These are phyloP conservation scores for Gorsachius magnificus DNA, from an alignment of 2,797 vertebrate species.

Conservation along the genomic window DNA sequence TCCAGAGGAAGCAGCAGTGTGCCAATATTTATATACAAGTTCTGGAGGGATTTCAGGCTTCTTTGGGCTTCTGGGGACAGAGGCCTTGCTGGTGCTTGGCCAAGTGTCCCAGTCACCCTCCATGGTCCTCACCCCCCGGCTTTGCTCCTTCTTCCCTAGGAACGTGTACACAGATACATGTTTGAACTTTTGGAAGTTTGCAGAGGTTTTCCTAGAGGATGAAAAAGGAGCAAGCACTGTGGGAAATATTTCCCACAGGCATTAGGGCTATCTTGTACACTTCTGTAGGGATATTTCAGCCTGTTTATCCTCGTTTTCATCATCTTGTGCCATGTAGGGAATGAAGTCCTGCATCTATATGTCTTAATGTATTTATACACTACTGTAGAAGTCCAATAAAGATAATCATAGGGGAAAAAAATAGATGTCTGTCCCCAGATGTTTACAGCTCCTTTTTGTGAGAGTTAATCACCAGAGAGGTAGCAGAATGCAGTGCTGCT, in stretches of 20 bases:
- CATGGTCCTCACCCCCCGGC: no score
- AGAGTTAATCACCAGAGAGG: neutral
- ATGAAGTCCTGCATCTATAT: neutral
- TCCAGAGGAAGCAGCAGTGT: no score
- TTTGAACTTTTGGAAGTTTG: neutral
- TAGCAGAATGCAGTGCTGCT: accelerated
- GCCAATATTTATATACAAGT: no score
- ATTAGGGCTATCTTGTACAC: neutral
- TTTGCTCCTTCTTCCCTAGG: no score
- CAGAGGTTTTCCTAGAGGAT: neutral
- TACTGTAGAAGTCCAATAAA: neutral
- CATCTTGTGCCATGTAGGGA: accelerated
- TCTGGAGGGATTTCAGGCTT: no score
- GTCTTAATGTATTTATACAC: neutral
- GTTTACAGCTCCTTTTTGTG: neutral
- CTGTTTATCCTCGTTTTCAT: neutral
- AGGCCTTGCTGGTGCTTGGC: no score
- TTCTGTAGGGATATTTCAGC: neutral
- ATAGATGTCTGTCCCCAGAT: neutral
- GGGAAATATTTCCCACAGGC: neutral
- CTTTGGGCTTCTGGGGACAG: no score
- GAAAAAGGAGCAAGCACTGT: neutral
- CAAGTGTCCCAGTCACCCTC: no score
- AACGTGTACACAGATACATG: accelerated
- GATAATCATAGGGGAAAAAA: neutral